A percentile compares a stretch with the other conserved stretches of the same genome.
phyloP scores from a whole-genome alignment of 2,113 vertebrate genomes.

The Platichthys flesus region DNA sequence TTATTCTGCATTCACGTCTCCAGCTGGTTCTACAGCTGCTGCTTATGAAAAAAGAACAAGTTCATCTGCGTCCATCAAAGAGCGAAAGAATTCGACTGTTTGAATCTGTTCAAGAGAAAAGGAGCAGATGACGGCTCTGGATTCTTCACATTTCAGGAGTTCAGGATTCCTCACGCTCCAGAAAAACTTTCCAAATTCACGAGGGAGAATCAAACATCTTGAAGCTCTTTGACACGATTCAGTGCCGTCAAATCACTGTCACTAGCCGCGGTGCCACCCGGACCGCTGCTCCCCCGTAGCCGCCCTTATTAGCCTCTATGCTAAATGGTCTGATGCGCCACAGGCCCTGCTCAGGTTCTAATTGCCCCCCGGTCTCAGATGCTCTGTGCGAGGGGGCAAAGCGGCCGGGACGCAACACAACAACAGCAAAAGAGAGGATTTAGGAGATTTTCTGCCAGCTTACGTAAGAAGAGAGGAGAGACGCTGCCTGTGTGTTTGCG shows the following conservation, averaged over 20 bases:
- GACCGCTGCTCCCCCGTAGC: background rate
- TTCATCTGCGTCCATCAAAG: background rate
- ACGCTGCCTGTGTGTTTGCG: conserved; percentile 55
- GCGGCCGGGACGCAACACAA: conserved; percentile 81
- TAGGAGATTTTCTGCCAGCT: conserved; percentile 79
- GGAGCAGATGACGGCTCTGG: background rate
- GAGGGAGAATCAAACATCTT: conserved; percentile 31
- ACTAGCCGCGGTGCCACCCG: conserved; percentile 13
- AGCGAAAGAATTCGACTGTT: background rate
- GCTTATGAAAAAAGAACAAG: background rate
- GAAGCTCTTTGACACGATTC: conserved; percentile 49
- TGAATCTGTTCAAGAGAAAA: no score
- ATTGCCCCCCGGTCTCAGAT: conserved; percentile 84
- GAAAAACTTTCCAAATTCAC: conserved; percentile 12
- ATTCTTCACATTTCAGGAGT: background rate
- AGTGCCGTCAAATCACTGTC: conserved; percentile 35
- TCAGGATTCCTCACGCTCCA: conserved; percentile 7
- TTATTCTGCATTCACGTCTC: background rate
- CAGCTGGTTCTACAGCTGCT: background rate
- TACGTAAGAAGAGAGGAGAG: conserved; percentile 69
- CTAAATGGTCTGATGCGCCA: conserved; percentile 70
- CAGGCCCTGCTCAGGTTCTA: conserved; percentile 63
- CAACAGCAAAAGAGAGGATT: conserved; percentile 79
- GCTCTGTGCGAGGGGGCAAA: conserved; percentile 67
- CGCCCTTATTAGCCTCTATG: conserved; percentile 66